Evolutionary conservation across 2,888 invertebrate genomes (phyloP), one percentile per base, ranked within the genome.

Genomic region (Octodonta nipae): DNA sequence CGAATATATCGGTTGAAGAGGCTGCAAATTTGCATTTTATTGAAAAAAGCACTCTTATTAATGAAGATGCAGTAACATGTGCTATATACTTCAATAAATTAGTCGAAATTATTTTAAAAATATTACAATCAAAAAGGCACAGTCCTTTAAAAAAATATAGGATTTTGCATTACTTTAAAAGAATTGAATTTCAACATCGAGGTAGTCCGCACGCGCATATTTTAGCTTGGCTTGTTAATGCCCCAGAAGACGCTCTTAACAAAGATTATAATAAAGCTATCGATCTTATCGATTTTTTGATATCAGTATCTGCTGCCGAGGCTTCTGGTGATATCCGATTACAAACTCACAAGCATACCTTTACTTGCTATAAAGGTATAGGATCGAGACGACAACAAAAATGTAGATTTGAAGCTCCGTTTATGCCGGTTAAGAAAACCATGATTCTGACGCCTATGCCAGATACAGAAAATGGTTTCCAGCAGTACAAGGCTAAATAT

Each of bases 131-230:
- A 13, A 38, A 53, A 32, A 49, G 46, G 32, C 47, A 14, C 8
- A 50, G 46, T 41, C 56, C 59, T 27, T 57, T 55, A 24, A 45
- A 47, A 28, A 46, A 46, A 36, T 52, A 52, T 43, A 32, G 38
- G 30, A 45, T 58, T 4, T 4, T 33, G 12, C 24, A 54, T 44
- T 59, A 49, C 33, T 59, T 59, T 36, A 44, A 42, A 33, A 32
- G 51, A 15, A 54, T 57, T 17, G 54, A 58, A 46, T 59, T 56
- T 37, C 55, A 57, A 35, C 52, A 56, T 39, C 42, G 50, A 24
- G 58, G 52, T 17, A 56, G 54, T 27, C 53, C 55, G 10, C 57
- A 50, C 26, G 32, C 27, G 13, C 32, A 32, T 17, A 32, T 32
- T 13, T 15, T 32, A 7, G 7, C 22, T 4, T 32, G 32, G 32